Percentiles rank a stretch among this genome's conserved stretches.
These are phyloP conservation scores for Decapterus maruadsi DNA, from an alignment of 2,797 vertebrate genomes.

Conservation along the genomic window DNA sequence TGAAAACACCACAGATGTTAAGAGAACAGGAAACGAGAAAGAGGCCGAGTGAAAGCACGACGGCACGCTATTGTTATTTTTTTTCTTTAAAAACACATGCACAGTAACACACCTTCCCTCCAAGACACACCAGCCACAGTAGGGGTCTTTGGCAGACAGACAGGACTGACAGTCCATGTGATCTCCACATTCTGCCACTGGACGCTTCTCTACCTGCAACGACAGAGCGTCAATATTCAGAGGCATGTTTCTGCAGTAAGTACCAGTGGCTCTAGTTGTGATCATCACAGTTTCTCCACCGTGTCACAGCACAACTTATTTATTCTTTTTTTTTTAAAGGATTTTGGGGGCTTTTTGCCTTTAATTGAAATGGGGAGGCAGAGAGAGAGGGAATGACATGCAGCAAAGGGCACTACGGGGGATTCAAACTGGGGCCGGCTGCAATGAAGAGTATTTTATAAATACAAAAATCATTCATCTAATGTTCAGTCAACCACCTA, in stretches of 20 bases:
- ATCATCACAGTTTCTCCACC: too few species aligned
- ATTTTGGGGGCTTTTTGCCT: too few species aligned
- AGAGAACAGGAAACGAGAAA: constrained; percentile 7
- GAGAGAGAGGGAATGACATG: too few species aligned
- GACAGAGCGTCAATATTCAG: neutral
- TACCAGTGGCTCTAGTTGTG: too few species aligned
- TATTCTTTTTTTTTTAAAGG: too few species aligned
- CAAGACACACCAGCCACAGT: constrained; percentile 98
- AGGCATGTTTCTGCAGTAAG: neutral
- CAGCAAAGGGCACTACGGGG: too few species aligned
- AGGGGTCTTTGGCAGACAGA: constrained; percentile 91
- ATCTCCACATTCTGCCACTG: constrained; percentile 92
- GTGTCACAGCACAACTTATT: neutral
- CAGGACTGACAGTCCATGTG: constrained; percentile 92
- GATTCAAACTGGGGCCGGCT: too few species aligned
- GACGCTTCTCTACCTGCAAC: constrained; percentile 91
- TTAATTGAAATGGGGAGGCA: too few species aligned
- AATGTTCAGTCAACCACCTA: too few species aligned
- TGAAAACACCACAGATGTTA: constrained; percentile 56
- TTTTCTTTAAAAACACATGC: neutral
- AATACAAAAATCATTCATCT: neutral
- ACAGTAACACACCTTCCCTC: constrained; percentile 89
- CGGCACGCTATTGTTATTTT: neutral
- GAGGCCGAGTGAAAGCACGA: neutral
- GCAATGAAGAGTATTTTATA: too few species aligned